phyloP scores from a whole-genome alignment of 1,140 invertebrate genomes.

The Steinernema feltiae region DNA sequence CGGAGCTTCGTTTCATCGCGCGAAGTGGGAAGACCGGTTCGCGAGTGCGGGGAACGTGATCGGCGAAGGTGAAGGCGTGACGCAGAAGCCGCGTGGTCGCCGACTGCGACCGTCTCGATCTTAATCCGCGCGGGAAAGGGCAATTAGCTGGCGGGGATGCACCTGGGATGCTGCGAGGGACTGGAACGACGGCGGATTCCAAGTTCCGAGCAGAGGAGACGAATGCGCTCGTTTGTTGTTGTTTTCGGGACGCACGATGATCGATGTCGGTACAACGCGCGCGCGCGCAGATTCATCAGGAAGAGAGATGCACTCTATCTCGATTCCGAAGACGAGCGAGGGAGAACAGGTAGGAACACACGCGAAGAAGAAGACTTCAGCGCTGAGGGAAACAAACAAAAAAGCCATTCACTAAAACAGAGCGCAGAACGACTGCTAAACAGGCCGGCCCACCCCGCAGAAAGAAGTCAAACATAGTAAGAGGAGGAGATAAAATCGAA shows the following conservation, averaged over 20 bases:
- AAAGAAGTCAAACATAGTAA: no score
- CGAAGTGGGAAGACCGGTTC: neutral
- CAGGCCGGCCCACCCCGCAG: no score
- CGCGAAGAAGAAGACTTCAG: neutral
- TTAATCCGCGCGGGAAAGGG: neutral
- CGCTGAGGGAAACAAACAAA: neutral
- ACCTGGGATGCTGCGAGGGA: neutral
- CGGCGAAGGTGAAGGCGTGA: neutral
- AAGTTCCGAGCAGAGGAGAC: neutral
- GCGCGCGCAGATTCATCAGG: no score
- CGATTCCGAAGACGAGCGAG: neutral
- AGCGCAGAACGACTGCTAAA: no score
- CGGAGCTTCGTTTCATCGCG: neutral
- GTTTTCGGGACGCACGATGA: neutral
- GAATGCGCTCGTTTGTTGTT: neutral
- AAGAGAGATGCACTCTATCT: no score
- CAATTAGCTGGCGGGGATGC: neutral
- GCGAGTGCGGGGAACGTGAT: neutral
- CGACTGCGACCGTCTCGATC: no score
- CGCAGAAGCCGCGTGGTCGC: neutral
- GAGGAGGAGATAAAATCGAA: no score
- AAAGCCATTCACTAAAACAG: no score
- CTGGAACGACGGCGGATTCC: neutral
- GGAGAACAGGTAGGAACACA: neutral
- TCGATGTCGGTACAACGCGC: neutral